phyloP scores from a whole-genome alignment of 2,113 vertebrate species.

The Chitala chitala region DNA sequence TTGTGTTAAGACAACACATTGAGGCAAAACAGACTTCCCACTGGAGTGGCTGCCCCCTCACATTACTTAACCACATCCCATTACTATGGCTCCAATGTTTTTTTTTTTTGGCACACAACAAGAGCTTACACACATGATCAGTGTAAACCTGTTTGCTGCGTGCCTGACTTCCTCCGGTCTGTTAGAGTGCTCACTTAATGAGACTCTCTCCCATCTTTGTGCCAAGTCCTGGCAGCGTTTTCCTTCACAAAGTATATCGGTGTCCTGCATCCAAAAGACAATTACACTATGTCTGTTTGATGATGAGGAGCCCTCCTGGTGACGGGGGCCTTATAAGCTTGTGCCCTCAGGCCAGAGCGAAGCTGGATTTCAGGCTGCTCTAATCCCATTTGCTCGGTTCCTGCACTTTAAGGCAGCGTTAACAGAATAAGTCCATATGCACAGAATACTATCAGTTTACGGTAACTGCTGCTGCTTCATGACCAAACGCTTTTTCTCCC shows the following conservation, averaged over 20 bases:
- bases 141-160: slow-evolving; percentile 31
- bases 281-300: slow-evolving; percentile 59
- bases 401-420: slow-evolving; percentile 61
- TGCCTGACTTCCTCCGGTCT: slow-evolving; percentile 38
- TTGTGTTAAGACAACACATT: too few relatives aligned
- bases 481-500: too few relatives aligned
- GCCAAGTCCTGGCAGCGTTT: slow-evolving; percentile 52
- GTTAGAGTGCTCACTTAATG: slow-evolving; percentile 55
- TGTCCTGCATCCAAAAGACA: slow-evolving; percentile 66
- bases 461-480: too few relatives aligned
- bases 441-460: slow-evolving; percentile 48
- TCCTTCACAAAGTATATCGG: slow-evolving; percentile 58
- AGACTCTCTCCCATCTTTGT: slow-evolving; percentile 21
- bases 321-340: slow-evolving; percentile 61
- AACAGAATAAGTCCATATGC: slow-evolving; percentile 30
- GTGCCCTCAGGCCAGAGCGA: slow-evolving; percentile 53
- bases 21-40: too few relatives aligned
- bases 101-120: background rate
- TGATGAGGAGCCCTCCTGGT: slow-evolving; percentile 64
- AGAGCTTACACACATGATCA: background rate
- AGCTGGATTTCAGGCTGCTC: slow-evolving; percentile 52
- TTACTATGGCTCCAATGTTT: background rate
- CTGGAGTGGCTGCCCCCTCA: too few relatives aligned
- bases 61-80: too few relatives aligned
- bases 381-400: slow-evolving; percentile 70